These are phyloP conservation scores for Haliclystus octoradiatus DNA, from an alignment of 30 jellyfish, hydroid and myxozoan genomes.

Conservation along the genomic window DNA sequence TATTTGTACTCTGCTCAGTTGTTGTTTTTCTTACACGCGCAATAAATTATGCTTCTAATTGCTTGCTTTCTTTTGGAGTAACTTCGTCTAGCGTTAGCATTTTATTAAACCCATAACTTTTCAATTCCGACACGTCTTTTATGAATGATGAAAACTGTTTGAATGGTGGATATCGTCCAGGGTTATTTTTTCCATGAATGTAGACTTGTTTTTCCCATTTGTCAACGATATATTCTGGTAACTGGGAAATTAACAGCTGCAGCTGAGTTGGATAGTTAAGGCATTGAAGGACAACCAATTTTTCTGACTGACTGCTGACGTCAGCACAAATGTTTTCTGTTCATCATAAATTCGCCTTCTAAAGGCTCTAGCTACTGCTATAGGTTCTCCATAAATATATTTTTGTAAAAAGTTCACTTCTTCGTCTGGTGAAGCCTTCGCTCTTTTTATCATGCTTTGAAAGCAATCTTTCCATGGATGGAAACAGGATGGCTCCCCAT, in stretches of 20 bases:
- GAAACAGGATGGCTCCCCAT: neutral
- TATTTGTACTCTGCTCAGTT: neutral
- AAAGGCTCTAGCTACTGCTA: neutral
- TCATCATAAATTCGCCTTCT: neutral
- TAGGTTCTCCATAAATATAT: neutral
- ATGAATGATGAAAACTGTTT: neutral
- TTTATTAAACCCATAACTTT: neutral
- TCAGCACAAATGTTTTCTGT: neutral
- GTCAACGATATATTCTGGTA: neutral
- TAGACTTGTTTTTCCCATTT: neutral
- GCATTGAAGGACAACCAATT: neutral
- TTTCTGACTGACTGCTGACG: neutral
- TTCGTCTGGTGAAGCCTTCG: neutral
- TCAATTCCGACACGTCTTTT: neutral
- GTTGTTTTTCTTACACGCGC: neutral
- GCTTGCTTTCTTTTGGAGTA: too few species aligned
- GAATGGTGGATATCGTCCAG: neutral
- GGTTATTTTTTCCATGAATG: neutral
- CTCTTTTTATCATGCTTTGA: neutral
- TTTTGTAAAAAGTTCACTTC: neutral
- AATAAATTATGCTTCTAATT: neutral
- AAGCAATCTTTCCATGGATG: neutral
- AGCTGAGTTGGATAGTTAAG: neutral
- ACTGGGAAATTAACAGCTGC: neutral
- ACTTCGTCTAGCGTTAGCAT: too few species aligned